A percentile compares a stretch with the other conserved stretches of the same genome.
These are phyloP conservation scores for Eulemur rubriventer DNA, from an alignment of 2,797 vertebrate genomes.

Conservation along the genomic window DNA sequence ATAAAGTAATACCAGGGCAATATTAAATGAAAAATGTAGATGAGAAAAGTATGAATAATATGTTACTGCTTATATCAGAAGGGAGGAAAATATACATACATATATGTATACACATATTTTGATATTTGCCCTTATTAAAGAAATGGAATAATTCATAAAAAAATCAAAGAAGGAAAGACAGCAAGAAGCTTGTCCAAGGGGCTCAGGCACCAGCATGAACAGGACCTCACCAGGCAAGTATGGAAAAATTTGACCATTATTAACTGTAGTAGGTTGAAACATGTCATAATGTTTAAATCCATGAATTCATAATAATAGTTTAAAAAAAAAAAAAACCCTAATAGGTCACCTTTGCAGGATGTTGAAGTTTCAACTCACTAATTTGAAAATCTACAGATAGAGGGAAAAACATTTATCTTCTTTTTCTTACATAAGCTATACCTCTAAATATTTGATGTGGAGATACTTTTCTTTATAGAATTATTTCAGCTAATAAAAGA, in stretches of 20 bases:
- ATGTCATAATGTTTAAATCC: background rate
- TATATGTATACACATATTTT: background rate
- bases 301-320: background rate
- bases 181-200: background rate
- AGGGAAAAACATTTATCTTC: background rate
- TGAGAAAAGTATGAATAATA: background rate
- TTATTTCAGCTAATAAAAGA: slow-evolving; percentile 18
- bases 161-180: background rate
- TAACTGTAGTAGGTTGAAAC: background rate
- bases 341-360: background rate
- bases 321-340: background rate
- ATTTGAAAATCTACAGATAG: background rate
- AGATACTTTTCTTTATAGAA: background rate
- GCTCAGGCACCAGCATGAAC: background rate
- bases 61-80: background rate
- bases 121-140: background rate
- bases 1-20: background rate
- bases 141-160: background rate
- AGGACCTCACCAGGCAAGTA: background rate
- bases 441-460: background rate
- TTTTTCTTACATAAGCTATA: background rate
- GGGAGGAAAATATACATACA: background rate
- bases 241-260: background rate
- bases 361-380: background rate
- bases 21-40: background rate